Evolutionary conservation across 2,797 vertebrate species (phyloP), one percentile per base, ranked within the genome.

Genomic region (Muscicapa comitata): DNA sequence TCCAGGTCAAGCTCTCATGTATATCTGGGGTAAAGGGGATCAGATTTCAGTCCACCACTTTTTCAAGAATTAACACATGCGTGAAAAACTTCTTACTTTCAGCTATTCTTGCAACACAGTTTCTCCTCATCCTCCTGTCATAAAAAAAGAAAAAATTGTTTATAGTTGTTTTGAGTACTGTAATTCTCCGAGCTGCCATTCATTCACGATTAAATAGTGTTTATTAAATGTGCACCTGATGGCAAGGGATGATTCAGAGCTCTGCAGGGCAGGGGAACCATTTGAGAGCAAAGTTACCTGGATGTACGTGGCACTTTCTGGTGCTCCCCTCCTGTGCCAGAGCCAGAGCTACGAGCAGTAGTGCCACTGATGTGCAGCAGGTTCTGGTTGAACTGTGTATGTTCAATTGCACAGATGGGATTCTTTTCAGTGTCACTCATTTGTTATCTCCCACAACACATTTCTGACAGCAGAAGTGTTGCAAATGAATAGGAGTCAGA

Each of bases 281-380:
- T 54, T 57, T 66, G 72, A 61, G 59, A 76, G 48, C 63, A 18
- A 25, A 10, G 5, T 33, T 68, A 7, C 28, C 14, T 61, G 40
- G 40, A 37, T 17, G 19, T 17, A 13, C 33, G 0, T 0, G 0
- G 21, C 1, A 0, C 29, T 47, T 58, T 13, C 13, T 10, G 2
- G 6, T 24, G 50, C 21, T 35, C 23, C 33, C 19, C 61, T 80
- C 38, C 29, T 14, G 11, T 35, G 57, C 35, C 17, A 37, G 29
- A 57, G 57, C 53, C 72, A 43, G 38, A 83, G 42, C 48, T 50
- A 11, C 0, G 5, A 74, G 59, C 7, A 28, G 31, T 2, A 12
- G n/a, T 38, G 9, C 25, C 31, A 2, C 11, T 5, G 23, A 15
- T n/a, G 37, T 51, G 59, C 38, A 58, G 66, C 38, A 59, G 21